Conservation (phyloP, 2,888 invertebrate species). For the Drosophila hamatofila region DNA sequence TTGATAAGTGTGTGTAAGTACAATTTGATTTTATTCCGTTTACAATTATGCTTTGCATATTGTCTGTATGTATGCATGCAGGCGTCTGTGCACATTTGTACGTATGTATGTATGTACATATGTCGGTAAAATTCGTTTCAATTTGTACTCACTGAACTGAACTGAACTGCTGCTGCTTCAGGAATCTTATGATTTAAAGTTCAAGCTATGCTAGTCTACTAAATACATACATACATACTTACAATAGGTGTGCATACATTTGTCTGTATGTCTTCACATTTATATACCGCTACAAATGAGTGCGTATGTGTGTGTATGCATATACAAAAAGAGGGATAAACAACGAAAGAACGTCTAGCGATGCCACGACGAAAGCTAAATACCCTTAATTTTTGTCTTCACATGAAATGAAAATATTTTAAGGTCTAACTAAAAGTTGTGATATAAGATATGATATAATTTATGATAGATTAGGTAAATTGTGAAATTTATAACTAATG, state of each 20-base stretch:
- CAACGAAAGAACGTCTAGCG: not conserved
- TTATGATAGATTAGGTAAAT: not conserved
- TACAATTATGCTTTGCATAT: conserved; percentile 7
- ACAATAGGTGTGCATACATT: conserved; percentile 11
- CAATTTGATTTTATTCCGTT: conserved; percentile 24
- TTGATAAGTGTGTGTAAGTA: conserved; percentile 25
- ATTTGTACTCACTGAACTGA: conserved; percentile 10
- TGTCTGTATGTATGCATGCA: conserved; percentile 1
- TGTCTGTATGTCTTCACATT: conserved; percentile 1
- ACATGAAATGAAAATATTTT: not conserved
- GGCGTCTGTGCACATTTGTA: not conserved
- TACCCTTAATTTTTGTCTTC: not conserved
- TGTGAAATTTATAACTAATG: not conserved
- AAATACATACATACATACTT: conserved; percentile 13
- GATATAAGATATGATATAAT: conserved; percentile 7
- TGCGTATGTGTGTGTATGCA: not conserved
- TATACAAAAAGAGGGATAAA: conserved; percentile 11
- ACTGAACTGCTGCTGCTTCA: conserved; percentile 5
- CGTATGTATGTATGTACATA: not conserved
- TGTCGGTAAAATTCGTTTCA: not conserved
- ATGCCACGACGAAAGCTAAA: not conserved
- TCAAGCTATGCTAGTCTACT: conserved; percentile 6
- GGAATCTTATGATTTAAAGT: conserved; percentile 10
- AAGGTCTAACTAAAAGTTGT: not conserved
- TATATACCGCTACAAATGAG: conserved; percentile 6